A percentile compares a stretch with the other conserved stretches of the same genome.
Conservation (phyloP, 2,888 invertebrate species). For the Sylvicola cinctus region DNA sequence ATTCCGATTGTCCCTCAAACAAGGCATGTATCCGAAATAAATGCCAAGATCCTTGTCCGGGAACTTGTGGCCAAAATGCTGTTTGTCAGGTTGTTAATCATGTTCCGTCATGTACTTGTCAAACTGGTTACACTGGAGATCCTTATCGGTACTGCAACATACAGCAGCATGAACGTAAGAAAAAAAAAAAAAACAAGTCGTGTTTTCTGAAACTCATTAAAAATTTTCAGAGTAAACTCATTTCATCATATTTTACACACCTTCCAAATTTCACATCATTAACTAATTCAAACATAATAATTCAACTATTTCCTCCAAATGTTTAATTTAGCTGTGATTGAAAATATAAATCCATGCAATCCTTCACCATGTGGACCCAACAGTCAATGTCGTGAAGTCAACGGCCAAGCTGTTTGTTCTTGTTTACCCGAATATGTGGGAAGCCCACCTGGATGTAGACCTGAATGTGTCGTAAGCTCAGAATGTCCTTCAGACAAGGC, state of each 20-base stretch:
- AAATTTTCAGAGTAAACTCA: no score
- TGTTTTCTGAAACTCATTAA: no score
- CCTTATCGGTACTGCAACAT: constrained; percentile 42
- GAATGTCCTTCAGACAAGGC: constrained; percentile 43
- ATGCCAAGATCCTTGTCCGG: constrained; percentile 62
- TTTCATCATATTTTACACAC: no score
- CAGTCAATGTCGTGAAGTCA: constrained; percentile 48
- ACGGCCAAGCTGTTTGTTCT: constrained; percentile 44
- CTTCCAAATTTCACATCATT: no score
- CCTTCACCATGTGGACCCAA: constrained; percentile 59
- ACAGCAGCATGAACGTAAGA: constrained; percentile 33
- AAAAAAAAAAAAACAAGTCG: no score
- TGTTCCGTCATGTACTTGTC: constrained; percentile 50
- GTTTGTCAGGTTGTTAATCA: constrained; percentile 55
- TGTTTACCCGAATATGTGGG: constrained; percentile 44
- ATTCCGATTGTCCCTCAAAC: constrained; percentile 44
- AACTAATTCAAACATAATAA: constrained; percentile 8
- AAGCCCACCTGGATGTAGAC: constrained; percentile 51
- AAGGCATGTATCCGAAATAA: constrained; percentile 50
- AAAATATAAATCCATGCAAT: constrained; percentile 20
- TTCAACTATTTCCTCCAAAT: no score
- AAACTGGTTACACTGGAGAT: constrained; percentile 44
- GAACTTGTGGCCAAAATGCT: constrained; percentile 51
- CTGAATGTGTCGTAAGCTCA: constrained; percentile 42
- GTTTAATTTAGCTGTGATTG: constrained; percentile 10